Evolutionary conservation across 2,113 vertebrate species (phyloP).

Genomic region (Rhipidura dahli): DNA sequence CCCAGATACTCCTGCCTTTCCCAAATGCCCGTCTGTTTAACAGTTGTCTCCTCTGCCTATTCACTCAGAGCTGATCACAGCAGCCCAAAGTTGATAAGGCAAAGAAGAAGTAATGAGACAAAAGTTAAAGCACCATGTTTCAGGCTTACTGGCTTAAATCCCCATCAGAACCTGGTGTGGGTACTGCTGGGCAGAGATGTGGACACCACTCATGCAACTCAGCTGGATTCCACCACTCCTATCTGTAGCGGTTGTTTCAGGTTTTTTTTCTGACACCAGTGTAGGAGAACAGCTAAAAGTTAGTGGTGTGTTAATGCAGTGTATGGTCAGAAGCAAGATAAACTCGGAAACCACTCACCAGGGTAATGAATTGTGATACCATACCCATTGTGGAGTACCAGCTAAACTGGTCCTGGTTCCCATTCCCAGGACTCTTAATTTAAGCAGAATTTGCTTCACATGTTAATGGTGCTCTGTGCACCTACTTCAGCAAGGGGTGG

Average conservation of each 20-base stretch:
- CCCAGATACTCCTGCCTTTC: background rate
- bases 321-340: background rate
- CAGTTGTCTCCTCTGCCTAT: background rate
- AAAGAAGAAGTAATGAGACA: background rate
- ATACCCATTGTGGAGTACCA: background rate
- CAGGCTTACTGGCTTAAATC: background rate
- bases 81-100: background rate
- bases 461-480: background rate
- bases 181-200: background rate
- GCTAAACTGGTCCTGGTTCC: background rate
- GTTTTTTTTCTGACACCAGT: background rate
- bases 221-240: background rate
- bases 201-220: background rate
- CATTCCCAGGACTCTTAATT: background rate
- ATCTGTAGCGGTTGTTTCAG: background rate
- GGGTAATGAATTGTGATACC: background rate
- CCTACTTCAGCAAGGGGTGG: background rate
- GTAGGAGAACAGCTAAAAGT: background rate
- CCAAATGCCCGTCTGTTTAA: background rate
- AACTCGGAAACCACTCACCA: background rate
- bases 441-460: background rate
- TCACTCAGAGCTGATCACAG: background rate
- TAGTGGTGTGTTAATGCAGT: background rate
- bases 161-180: background rate
- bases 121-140: background rate